Evolutionary conservation across 2,797 vertebrate species (phyloP), one percentile per base, ranked within the genome.

Genomic region (Rhynchotus rufescens): DNA sequence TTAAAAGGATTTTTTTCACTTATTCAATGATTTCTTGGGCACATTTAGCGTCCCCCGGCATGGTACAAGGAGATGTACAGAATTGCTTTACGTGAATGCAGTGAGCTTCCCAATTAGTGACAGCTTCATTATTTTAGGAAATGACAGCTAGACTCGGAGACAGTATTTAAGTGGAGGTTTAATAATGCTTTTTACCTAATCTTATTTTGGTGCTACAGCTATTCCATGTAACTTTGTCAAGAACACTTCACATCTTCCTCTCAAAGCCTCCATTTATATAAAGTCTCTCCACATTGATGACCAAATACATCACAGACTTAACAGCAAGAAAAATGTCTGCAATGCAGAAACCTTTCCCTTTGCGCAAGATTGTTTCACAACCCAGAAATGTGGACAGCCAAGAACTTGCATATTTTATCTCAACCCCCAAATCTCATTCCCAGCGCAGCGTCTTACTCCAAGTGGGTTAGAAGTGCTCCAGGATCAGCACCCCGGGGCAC

Each of bases 241-340:
- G 60, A 86, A 25, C 30, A 12, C 52, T 82, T 61, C 15, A 19
- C 4, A 6, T 72, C 49, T 34, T 88, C 49, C 47, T 79, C 44
- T n/a, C 16, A 5, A 45, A 86, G 45, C 34, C 20, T 71, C 45
- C 44, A 75, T 77, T 88, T 85, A 10, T 9, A 28, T 6, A 19
- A 62, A 80, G 32, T 44, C 54, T 78, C 19, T 66, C 47, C 42
- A 26, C 38, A 32, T 1, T 25, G 40, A 15, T 69, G 59, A 25
- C 79, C 66, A 84, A 25, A 75, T 56, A 17, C 45, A n/a, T 45
- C 5, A 16, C 73, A n/a, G 44, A 26, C 92, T 91, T 89, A 75
- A 90, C 78, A 75, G 82, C 23, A 82, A 72, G 71, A 66, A 90
- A 90, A 95, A 90, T 30, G 76, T 52, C 86, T 89, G 86, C 90